These are phyloP conservation scores for Lasioglossum lativentre DNA, from an alignment of 2,888 invertebrate genomes.

Conservation along the genomic window DNA sequence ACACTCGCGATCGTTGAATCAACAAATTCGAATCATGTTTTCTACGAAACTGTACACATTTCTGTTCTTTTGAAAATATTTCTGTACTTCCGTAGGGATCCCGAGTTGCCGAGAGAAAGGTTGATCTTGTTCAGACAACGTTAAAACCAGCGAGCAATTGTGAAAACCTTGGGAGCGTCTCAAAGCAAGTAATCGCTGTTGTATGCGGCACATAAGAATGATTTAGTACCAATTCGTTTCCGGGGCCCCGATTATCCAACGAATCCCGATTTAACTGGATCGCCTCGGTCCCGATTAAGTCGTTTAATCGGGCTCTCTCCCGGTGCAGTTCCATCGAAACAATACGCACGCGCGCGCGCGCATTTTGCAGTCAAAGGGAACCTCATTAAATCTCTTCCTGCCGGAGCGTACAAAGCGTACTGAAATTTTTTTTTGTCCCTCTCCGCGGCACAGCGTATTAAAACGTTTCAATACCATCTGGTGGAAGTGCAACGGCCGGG, in stretches of 20 bases:
- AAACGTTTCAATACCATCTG: constrained; percentile 24
- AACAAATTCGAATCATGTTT: not conserved
- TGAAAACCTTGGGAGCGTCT: not conserved
- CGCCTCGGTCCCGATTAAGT: constrained; percentile 24
- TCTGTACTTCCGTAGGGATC: not conserved
- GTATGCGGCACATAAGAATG: not conserved
- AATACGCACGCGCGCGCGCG: constrained; percentile 20
- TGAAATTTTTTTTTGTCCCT: constrained; percentile 1
- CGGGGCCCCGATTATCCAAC: constrained; percentile 10
- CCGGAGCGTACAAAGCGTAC: constrained; percentile 14
- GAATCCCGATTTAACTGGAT: constrained; percentile 9
- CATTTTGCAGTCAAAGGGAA: constrained; percentile 35
- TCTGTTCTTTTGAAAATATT: not conserved
- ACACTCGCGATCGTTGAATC: not conserved
- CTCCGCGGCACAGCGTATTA: constrained; percentile 12
- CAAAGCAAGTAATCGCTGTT: not conserved
- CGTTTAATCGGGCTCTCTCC: constrained; percentile 27
- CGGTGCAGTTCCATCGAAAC: constrained; percentile 13
- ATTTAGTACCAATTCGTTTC: constrained; percentile 12
- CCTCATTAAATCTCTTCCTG: constrained; percentile 35
- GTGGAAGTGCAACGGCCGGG: not conserved
- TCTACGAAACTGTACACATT: not conserved
- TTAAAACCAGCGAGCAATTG: not conserved
- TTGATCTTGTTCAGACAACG: not conserved
- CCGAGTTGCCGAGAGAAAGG: not conserved